Base-by-base conservation (phyloP, 2,888 invertebrate species). In the Callyntrura sp. region DNA sequence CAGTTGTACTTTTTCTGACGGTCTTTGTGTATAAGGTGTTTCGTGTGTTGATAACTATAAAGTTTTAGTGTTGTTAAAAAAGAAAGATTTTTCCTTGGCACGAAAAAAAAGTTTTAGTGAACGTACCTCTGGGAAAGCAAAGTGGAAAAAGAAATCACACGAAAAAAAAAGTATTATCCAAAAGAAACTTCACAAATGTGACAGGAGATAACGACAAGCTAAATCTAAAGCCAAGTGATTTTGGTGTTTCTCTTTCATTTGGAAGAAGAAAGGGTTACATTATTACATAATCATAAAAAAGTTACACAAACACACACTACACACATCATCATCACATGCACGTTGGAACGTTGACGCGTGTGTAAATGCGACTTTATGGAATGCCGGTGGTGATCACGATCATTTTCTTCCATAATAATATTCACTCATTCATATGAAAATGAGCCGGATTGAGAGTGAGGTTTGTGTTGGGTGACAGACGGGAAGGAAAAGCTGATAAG, bases 351-450 rank as follows among this genome's bases (percentile, higher is more conserved):
- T 25, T 62, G 23, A 62, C 9, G 25, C 12, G 62, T 35, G 68
- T 68, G 9, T n/a, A 68, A 68, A 68, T 68, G 68, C 25, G 68
- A 68, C n/a, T 68, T 68, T 68, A 68, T 43, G 55, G 8, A 5
- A 65, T 35, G 65, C 35, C 25, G 35, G 25, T 23, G 68, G 35
- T 68, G n/a, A 68, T 25, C 25, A 28, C n/a, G 48, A 51, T 45
- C 76, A 14, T 57, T 79, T 79, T 28, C 55, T 14, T 70, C 55
- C 8, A 57, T 20, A 68, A 83, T 68, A 14, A 68, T 55, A 68
- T 45, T 65, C 82, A 62, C 9, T 51, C 62, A 62, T 83, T 83
- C 83, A 68, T 68, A 68, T 68, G 68, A 83, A 83, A 83, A 83
- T 68, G 68, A 83, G 51, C 48, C 28, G 68, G 12, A 28, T 23